phyloP scores from a whole-genome alignment of 1,140 invertebrate species.

The Diabrotica virgifera region DNA sequence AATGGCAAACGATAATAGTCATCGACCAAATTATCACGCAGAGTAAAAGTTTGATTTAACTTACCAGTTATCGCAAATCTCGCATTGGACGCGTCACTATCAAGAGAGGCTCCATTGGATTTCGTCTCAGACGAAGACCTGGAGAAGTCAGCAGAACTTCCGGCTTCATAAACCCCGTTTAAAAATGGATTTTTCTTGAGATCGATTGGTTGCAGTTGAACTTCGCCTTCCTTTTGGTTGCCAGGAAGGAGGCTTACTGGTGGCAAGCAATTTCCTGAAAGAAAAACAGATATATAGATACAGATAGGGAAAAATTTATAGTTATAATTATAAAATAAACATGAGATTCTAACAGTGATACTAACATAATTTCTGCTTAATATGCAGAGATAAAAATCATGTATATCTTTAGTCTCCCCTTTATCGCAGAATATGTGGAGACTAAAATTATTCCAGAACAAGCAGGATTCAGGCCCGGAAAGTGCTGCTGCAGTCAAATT shows the following conservation, averaged over 20 bases:
- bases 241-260: constrained; percentile 16
- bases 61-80: constrained; percentile 32
- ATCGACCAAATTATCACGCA: too few relatives aligned
- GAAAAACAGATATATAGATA: neutral
- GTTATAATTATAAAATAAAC: too few relatives aligned
- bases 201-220: constrained; percentile 31
- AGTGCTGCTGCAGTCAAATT: too few relatives aligned
- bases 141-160: constrained; percentile 6
- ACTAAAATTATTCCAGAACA: too few relatives aligned
- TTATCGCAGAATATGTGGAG: too few relatives aligned
- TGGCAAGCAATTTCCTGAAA: constrained; percentile 23
- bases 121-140: constrained; percentile 13
- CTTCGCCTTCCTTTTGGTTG: constrained; percentile 23
- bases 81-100: constrained; percentile 27
- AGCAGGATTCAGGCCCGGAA: too few relatives aligned
- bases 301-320: too few relatives aligned
- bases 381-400: too few relatives aligned
- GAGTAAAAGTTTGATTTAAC: neutral
- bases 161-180: constrained; percentile 26
- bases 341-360: too few relatives aligned
- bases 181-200: constrained; percentile 44
- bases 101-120: constrained; percentile 1
- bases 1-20: too few relatives aligned
- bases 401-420: too few relatives aligned
- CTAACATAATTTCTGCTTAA: too few relatives aligned